A percentile compares a stretch with the other conserved stretches of the same genome.
Evolutionary conservation across 1,140 invertebrate species (phyloP).

Genomic region (Berghia stephanieae): DNA sequence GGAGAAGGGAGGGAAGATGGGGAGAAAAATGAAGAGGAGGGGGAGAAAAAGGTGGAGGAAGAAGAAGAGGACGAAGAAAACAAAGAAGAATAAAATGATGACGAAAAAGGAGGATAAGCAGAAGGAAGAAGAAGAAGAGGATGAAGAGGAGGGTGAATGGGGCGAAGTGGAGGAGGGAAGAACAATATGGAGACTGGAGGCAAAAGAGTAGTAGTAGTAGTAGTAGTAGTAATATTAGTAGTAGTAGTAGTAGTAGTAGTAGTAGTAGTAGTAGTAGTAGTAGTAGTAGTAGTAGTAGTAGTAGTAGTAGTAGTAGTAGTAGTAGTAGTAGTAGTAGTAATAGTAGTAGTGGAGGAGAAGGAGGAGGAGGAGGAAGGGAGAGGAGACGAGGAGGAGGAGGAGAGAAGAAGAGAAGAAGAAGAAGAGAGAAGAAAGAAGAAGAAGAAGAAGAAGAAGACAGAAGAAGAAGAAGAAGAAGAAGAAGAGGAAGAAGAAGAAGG

Average conservation of each 20-base stretch:
- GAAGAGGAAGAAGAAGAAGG: not conserved
- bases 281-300: not conserved
- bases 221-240: not conserved
- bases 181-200: not conserved
- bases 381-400: slow-evolving; percentile 4
- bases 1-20: too few species aligned
- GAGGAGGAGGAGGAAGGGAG: not conserved
- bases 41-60: not conserved
- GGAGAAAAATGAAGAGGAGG: not conserved
- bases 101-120: too few species aligned
- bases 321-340: not conserved
- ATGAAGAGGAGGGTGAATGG: not conserved
- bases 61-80: not conserved
- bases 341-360: too few species aligned
- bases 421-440: not conserved
- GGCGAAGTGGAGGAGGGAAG: not conserved
- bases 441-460: not conserved
- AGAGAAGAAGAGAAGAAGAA: too few species aligned
- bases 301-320: not conserved
- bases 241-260: not conserved
- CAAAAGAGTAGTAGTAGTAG: not conserved
- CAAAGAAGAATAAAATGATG: not conserved
- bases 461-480: not conserved
- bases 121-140: not conserved
- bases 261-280: not conserved